Conservation (phyloP, 1,140 invertebrate species). For the Neoseiulus cucumeris region DNA sequence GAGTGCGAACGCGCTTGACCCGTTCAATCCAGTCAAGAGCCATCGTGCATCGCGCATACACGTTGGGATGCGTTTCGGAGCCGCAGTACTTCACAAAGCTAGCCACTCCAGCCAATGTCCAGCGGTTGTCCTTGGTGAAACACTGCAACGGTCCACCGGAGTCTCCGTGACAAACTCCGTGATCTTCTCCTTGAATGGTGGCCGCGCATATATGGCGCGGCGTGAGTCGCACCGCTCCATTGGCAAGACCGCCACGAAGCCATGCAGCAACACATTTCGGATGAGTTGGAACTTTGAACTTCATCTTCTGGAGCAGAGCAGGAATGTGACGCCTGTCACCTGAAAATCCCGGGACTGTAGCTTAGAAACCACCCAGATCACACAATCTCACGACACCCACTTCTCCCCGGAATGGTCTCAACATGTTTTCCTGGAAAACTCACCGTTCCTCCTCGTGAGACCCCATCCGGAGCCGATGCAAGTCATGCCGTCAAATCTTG, state of each 20-base stretch:
- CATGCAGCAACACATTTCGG: not conserved
- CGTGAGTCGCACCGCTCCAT: not conserved
- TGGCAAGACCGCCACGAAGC: not conserved
- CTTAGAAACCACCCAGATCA: too few relatives aligned
- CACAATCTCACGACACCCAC: too few relatives aligned
- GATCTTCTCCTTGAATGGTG: not conserved
- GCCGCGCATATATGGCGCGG: not conserved
- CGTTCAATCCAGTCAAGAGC: not conserved
- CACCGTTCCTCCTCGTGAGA: conserved; percentile 12
- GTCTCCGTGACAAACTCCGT: not conserved
- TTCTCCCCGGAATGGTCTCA: too few relatives aligned
- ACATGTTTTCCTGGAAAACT: not conserved
- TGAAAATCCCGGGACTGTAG: too few relatives aligned
- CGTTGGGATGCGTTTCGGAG: not conserved
- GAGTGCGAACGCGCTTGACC: not conserved
- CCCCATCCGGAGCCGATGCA: conserved; percentile 15
- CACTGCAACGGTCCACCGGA: not conserved
- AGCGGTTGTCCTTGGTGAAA: not conserved
- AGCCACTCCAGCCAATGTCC: not conserved
- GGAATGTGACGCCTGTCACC: not conserved
- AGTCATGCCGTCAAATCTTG: not conserved
- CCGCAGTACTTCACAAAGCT: not conserved
- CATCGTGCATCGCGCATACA: not conserved
- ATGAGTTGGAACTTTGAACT: not conserved
- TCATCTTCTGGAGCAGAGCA: not conserved